Conservation (phyloP, 1,140 invertebrate species). For the Trichonephila clavipes region DNA sequence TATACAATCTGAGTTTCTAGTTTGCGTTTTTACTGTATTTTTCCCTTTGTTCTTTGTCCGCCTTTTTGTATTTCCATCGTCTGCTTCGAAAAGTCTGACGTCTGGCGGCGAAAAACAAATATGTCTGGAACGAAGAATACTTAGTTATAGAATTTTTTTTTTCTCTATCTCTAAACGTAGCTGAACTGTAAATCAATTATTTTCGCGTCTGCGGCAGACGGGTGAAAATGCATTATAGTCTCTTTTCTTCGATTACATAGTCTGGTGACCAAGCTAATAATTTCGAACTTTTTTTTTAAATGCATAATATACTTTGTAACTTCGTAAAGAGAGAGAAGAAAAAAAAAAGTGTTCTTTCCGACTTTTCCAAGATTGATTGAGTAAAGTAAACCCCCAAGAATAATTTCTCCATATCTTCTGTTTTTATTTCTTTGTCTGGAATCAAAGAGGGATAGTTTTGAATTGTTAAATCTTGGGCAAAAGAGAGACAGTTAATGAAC, state of each 20-base stretch:
- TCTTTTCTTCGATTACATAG: slow-evolving; percentile 46
- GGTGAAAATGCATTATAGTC: slow-evolving; percentile 49
- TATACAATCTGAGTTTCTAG: not conserved
- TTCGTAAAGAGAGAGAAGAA: not conserved
- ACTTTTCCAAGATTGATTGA: slow-evolving; percentile 17
- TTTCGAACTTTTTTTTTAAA: not conserved
- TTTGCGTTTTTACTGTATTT: not conserved
- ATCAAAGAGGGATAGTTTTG: not conserved
- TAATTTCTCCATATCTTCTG: not conserved
- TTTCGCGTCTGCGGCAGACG: slow-evolving; percentile 30
- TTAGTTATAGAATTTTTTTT: slow-evolving; percentile 39
- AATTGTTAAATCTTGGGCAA: not conserved
- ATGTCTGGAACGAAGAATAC: slow-evolving; percentile 37
- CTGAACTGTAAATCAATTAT: slow-evolving; percentile 46
- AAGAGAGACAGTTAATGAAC: slow-evolving; percentile 9
- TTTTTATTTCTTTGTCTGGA: not conserved
- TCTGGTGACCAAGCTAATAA: slow-evolving; percentile 47
- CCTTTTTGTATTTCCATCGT: slow-evolving; percentile 53
- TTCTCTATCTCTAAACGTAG: not conserved
- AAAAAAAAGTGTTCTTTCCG: not conserved
- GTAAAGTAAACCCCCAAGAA: too few species aligned
- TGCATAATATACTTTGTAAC: slow-evolving; percentile 27
- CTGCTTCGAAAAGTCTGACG: slow-evolving; percentile 33
- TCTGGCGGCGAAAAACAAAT: slow-evolving; percentile 43
- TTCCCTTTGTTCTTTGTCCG: slow-evolving; percentile 1